Base-by-base conservation (phyloP, 2,113 vertebrate species). In the Amphiprion percula region DNA sequence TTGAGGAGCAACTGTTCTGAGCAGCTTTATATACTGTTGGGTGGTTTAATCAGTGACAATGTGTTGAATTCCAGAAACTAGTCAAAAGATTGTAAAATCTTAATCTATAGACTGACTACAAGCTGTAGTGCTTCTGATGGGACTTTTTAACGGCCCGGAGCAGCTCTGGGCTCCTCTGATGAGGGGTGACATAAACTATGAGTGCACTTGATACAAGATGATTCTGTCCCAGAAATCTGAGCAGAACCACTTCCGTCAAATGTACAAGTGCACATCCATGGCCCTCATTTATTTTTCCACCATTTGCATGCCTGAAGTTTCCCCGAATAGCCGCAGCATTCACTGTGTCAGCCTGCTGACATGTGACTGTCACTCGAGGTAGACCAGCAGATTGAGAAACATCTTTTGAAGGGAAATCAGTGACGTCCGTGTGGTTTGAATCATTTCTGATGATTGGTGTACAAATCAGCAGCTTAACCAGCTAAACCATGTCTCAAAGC, bases 381-480 rank as follows among this genome's bases (percentile, higher is more conserved):
- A 54, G 53, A 71, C 70, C 52, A 47, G 74, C 46, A 55, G 74
- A 79, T 39, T 65, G 28, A 67, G 62, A 46, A 84, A 58, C 55
- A 11, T 83, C 67, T 74, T 83, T 75, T 82, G 53, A 23, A 49
- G 46, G 58, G 59, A 78, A 75, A 76, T 66, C 71, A 21, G 53
- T 90, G 87, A 91, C 77, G 77, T 87, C 76, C 56, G 52, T 84
- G 82, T 66, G 89, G 89, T 85, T 80, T 76, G 49, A 79, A 79
- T 83, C 19, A 49, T 79, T 76, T 82, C 55, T 74, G 41, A 79
- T 1, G 1, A 81, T 87, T 67, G 69, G 39, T 72, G 61, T 47
- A 64, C 81, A 71, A 80, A 88, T 87, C 79, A 85, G 62, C 70
- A 52, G 11, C 47, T 52, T 4, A 65, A 79, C 65, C 69, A 76